A percentile compares a stretch with the other conserved stretches of the same genome.
Conservation (phyloP, 2,113 vertebrate species). For the Rhipidura dahli region DNA sequence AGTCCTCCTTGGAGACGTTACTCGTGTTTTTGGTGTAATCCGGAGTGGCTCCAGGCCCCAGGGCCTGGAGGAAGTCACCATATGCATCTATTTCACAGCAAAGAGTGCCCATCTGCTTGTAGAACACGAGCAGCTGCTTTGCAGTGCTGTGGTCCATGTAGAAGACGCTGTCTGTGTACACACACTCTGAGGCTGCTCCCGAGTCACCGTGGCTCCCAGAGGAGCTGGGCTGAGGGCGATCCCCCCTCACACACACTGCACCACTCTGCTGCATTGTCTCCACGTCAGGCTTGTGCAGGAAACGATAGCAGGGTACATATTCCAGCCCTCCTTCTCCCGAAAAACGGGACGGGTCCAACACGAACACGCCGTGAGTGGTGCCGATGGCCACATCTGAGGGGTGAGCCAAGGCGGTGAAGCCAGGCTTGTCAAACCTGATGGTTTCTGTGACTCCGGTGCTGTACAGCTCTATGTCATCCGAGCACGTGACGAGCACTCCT, state of each 20-base stretch:
- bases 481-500: conserved; percentile 85
- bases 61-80: conserved; percentile 91
- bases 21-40: conserved; percentile 76
- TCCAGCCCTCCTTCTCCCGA: conserved; percentile 66
- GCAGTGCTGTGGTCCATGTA: conserved; percentile 80
- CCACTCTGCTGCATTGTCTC: conserved; percentile 73
- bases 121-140: conserved; percentile 74
- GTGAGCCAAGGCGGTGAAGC: conserved; percentile 91
- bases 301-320: conserved; percentile 73
- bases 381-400: conserved; percentile 83
- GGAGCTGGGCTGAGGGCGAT: not conserved
- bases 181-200: conserved; percentile 57
- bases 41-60: conserved; percentile 80
- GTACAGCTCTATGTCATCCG: conserved; percentile 94
- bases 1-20: conserved; percentile 71
- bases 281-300: conserved; percentile 90
- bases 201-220: not conserved
- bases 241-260: conserved; percentile 69
- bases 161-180: conserved; percentile 93
- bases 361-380: conserved; percentile 91
- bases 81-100: conserved; percentile 93
- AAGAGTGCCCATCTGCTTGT: conserved; percentile 74
- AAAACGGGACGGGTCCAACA: conserved; percentile 69
- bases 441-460: conserved; percentile 48
- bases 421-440: conserved; percentile 80